Evolutionary conservation across 2,888 invertebrate species (phyloP), one percentile per base, ranked within the genome.

Genomic region (Zhuqinia jingwanae): DNA sequence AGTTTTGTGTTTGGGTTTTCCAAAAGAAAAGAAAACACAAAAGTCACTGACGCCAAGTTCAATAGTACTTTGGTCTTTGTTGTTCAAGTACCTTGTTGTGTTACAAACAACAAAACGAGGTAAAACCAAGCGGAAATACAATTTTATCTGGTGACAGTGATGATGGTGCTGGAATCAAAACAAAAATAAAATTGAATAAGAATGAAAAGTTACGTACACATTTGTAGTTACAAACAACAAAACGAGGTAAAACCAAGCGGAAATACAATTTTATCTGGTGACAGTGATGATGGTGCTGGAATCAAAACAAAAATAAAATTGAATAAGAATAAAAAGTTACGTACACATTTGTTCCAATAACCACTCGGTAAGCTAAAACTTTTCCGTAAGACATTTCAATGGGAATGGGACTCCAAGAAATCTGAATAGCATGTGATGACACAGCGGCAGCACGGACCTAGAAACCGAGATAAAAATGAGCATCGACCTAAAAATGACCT

Each of bases 321-420:
- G 30, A 30, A 15, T 65, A 10, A 22, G 17, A 13, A n/a, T 13
- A 58, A 76, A 65, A 6, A 56, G 27, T 27, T n/a, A 63, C 85
- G 1, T 81, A 86, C 86, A 81, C 53, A 81, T 89, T 89, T 50
- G 82, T 88, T 22, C 83, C 76, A 86, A 89, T 68, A 25, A 88
- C 47, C n/a, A 90, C 86, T 22, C 86, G 86, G 85, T 90, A 90
- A 47, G 89, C 90, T 56, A 90, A 65, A 85, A 90, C 87, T 60
- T 80, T 83, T 11, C 90, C 90, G 73, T 88, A 88, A 13, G 89
- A 86, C 86, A 90, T 84, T 80, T 90, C 90, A 22, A 84, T 27
- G 11, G 88, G 86, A 30, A 90, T 86, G 20, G 89, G 89, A 84
- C 87, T 89, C 90, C 90, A 90, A 17, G 89, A 89, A 50, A 90